Base-by-base conservation (phyloP, 2,888 invertebrate species). In the Ornithoptera priamus region DNA sequence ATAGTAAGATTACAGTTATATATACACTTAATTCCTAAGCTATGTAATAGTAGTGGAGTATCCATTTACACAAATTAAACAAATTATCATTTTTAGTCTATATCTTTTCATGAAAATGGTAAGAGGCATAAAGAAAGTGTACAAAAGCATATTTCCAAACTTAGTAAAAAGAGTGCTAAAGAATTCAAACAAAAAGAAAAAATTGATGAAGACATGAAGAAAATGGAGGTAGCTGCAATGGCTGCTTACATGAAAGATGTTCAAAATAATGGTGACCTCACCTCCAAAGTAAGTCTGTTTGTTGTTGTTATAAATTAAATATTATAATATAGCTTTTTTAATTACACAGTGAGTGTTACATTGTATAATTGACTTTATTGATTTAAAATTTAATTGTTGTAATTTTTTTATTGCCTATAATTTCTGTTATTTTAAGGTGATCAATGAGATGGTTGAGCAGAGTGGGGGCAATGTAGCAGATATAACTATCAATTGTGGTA, bases 61-160 rank as follows among this genome's bases (percentile, higher is more conserved):
- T 30, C 30, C 5, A 30, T 30, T 30, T 30, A 30, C 30, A 30
- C 3, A 3, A 30, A 3, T 30, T 30, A 30, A 30, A 18, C 17
- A 18, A 30, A 15, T 36, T 15, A 30, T 65, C 65, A 62, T 68
- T 92, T 93, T 58, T 86, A 97, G 97, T 99, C 98, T 81, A 94
- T 98, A 80, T 96, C 98, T 74, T 98, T 98, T 82, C 99, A 99
- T 85, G 99, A 99, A 88, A 96, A 96, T 90, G 99, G 99, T 8
- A 97, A 97, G 82, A 93, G 96, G 46, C 99, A 99, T 87, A 97
- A 98, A 84, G 96, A 97, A 84, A 98, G 96, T 95, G 98, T 99
- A 42, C 95, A 96, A 71, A 97, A 97, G 81, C 95, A 96, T 72
- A 94, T 99, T 74, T 95, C 96, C 74, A 95, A 96, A 75, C 97